These are phyloP conservation scores for Tinea semifulvella DNA, from an alignment of 2,888 invertebrate species.

Conservation along the genomic window DNA sequence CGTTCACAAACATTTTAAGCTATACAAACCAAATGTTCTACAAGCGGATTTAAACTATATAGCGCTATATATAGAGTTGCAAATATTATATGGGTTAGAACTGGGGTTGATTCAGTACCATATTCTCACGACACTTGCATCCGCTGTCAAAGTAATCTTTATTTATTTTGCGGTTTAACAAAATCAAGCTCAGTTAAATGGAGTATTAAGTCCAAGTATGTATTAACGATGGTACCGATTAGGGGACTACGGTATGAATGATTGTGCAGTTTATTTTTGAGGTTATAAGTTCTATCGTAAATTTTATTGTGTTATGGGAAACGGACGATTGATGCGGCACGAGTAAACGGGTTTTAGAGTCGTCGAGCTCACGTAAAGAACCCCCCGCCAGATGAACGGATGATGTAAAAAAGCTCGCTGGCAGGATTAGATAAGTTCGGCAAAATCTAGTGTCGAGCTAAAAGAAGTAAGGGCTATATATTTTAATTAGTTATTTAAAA, in stretches of 20 bases:
- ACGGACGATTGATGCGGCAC: too few relatives aligned
- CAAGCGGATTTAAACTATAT: background rate
- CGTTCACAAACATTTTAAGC: background rate
- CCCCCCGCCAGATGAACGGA: too few relatives aligned
- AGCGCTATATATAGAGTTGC: background rate
- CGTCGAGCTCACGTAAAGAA: too few relatives aligned
- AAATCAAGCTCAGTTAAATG: conserved; percentile 42
- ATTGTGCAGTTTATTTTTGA: background rate
- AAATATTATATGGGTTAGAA: too few relatives aligned
- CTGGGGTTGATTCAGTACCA: background rate
- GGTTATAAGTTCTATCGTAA: too few relatives aligned
- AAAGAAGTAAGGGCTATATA: too few relatives aligned
- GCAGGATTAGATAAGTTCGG: too few relatives aligned
- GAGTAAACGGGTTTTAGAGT: too few relatives aligned
- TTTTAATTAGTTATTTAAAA: too few relatives aligned
- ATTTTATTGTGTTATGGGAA: too few relatives aligned
- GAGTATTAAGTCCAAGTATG: conserved; percentile 44
- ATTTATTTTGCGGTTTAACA: conserved; percentile 55
- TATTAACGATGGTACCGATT: conserved; percentile 4
- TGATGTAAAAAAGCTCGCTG: too few relatives aligned
- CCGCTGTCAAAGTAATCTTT: conserved; percentile 49
- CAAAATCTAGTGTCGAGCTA: too few relatives aligned
- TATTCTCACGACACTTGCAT: conserved; percentile 50
- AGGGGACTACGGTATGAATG: background rate
- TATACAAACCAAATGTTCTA: background rate